Percentiles rank a stretch among this genome's conserved stretches.
Conservation (phyloP, 2,797 vertebrate species). For the Acanthiza pusilla region DNA sequence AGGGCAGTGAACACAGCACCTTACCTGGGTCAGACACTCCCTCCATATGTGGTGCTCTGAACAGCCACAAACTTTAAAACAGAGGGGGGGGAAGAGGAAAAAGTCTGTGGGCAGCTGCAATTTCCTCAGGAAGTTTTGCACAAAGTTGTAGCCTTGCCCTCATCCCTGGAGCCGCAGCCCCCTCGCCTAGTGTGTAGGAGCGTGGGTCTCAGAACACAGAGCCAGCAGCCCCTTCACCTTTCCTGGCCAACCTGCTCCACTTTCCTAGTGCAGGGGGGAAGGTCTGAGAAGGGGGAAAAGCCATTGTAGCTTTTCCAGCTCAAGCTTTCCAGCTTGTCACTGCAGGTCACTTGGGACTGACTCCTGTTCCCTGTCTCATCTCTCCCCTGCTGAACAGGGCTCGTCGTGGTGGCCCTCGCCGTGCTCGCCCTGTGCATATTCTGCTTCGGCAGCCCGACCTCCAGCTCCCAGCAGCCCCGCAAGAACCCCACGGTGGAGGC, state of each 20-base stretch:
- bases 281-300: neutral
- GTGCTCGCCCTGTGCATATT: neutral
- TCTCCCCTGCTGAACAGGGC: constrained; percentile 4
- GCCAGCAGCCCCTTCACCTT: neutral
- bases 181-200: neutral
- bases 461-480: neutral
- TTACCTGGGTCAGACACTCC: neutral
- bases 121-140: neutral
- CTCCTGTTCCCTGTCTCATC: neutral
- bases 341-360: neutral
- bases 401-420: neutral
- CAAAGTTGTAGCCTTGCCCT: neutral
- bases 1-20: neutral
- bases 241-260: neutral
- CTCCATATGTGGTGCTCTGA: neutral
- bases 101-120: neutral
- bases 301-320: neutral
- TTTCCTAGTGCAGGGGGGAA: neutral
- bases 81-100: neutral
- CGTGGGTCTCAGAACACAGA: neutral
- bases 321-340: neutral
- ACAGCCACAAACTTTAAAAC: neutral
- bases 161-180: neutral
- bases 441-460: constrained; percentile 43
- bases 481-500: constrained; percentile 31